phyloP scores from a whole-genome alignment of 2,888 invertebrate species.

The Cephus spinipes region DNA sequence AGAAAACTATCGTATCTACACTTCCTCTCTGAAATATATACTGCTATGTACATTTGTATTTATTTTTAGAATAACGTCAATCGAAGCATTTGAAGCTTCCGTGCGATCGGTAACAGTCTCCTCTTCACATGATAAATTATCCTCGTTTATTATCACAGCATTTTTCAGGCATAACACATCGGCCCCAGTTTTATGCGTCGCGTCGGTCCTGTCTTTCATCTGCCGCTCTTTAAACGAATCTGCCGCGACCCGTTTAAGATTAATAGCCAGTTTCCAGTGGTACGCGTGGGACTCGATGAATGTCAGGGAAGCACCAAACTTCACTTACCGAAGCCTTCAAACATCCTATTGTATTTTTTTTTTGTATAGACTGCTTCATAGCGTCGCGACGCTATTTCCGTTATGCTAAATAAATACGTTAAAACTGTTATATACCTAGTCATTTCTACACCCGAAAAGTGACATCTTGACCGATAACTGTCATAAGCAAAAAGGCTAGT shows the following conservation, averaged over 20 bases:
- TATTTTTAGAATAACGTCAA: not conserved
- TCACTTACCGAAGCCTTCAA: not conserved
- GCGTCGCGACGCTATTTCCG: not conserved
- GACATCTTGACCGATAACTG: not conserved
- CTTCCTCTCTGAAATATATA: not conserved
- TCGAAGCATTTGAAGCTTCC: not conserved
- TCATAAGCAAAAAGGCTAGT: too few species aligned
- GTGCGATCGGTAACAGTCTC: not conserved
- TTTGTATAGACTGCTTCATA: not conserved
- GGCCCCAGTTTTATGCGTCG: slow-evolving; percentile 3
- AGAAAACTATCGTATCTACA: not conserved
- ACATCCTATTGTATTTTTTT: not conserved
- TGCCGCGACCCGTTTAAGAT: not conserved
- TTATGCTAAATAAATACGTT: not conserved
- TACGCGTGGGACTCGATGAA: not conserved
- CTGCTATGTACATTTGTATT: not conserved
- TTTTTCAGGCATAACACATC: slow-evolving; percentile 3
- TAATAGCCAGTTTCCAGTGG: not conserved
- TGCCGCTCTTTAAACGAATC: not conserved
- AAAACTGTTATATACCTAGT: not conserved
- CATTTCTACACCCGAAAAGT: not conserved
- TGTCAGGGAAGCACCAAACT: not conserved
- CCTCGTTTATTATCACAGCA: not conserved
- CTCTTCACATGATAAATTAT: slow-evolving; percentile 8
- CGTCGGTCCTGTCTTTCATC: slow-evolving; percentile 3